Base-by-base conservation (phyloP, 2,888 invertebrate species). In the Tolmerus cingulatus region DNA sequence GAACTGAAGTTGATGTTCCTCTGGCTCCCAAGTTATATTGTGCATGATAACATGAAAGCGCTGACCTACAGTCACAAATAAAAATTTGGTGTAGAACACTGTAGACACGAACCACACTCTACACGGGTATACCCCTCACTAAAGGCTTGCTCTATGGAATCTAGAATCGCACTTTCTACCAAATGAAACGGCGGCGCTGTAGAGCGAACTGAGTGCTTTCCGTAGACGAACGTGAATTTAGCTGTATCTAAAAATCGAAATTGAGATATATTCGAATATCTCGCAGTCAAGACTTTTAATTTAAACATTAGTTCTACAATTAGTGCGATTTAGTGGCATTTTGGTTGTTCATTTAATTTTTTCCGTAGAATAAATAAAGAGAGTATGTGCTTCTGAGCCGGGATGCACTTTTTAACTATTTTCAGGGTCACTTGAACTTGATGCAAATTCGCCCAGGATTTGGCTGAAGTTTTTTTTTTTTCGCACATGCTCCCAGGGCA, bases 41-140 rank as follows among this genome's bases (percentile, higher is more conserved):
- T 82, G 82, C 82, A 81, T 82, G 55, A 66, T 82, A 66, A 79
- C 34, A 37, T 55, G 57, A 82, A 82, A 82, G 82, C 57, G 82
- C 82, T 82, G 82, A 82, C 82, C 82, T 82, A 82, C 82, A 82
- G 82, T 57, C 82, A 82, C 82, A 82, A 37, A 37, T 57, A 82
- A 82, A 14, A 30, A 82, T 66, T 82, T 82, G 37, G 51, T 34
- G 81, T 46, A 51, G 51, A 46, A 51, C 51, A 51, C 51, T 51
- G 51, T 51, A 55, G 81, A 81, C 30, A 81, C 81, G 27, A 81
- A 51, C 37, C 43, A 78, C 43, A 78, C 51, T 81, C 78, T 37
- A 7, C 23, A 40, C 16, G 23, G n/a, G 14, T 74, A 55, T 46
- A 57, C 27, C n/a, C 30, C 82, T 34, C 19, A 51, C 27, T 7